Base-by-base conservation (phyloP, 2,888 invertebrate species). In the Sarcophaga caerulescens region DNA sequence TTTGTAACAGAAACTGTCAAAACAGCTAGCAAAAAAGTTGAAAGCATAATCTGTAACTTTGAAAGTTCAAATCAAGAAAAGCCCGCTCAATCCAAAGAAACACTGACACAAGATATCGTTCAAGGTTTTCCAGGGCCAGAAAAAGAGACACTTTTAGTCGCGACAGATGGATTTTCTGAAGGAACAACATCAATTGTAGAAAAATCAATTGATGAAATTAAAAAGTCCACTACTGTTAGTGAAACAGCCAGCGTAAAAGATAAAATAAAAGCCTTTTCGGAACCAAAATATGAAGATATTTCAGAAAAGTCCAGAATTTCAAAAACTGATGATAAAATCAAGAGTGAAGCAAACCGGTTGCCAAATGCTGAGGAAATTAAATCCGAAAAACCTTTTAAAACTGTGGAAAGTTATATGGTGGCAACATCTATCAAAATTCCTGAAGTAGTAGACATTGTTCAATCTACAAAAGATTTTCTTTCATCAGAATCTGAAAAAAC, bases 11-110 rank as follows among this genome's bases (percentile, higher is more conserved):
- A 84, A 62, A 82, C 80, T 0, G 87, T 91, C 47, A 84, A 88
- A 70, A 79, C 69, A 19, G 84, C 85, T 45, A 90, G 89, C 66
- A 90, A 90, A 73, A 91, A 90, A 44, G 90, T 91, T 11, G 91
- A 90, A 83, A 90, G 86, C 52, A 91, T 91, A 19, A 90, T 91
- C 45, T 90, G 90, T 70, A 88, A 90, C 14, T 90, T 91, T 59
- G 91, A 92, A 82, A 81, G 62, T 17, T 23, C 73, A 23, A 76
- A 68, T 23, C 69, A 23, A 44, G 84, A 80, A 21, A 77, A 63
- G 21, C 21, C 45, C 21, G 8, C 14, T 21, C 21, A 63, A 44
- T 12, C 25, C 8, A 47, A 60, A 1, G 78, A 76, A 0, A 71
- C n/a, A 8, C 47, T 69, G 11, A 70, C n/a, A n/a, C n/a, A 65